Percentiles rank a stretch among this genome's conserved stretches.
phyloP scores from a whole-genome alignment of 35 echinoderm and acorn worm species.

The Apostichopus californicus region DNA sequence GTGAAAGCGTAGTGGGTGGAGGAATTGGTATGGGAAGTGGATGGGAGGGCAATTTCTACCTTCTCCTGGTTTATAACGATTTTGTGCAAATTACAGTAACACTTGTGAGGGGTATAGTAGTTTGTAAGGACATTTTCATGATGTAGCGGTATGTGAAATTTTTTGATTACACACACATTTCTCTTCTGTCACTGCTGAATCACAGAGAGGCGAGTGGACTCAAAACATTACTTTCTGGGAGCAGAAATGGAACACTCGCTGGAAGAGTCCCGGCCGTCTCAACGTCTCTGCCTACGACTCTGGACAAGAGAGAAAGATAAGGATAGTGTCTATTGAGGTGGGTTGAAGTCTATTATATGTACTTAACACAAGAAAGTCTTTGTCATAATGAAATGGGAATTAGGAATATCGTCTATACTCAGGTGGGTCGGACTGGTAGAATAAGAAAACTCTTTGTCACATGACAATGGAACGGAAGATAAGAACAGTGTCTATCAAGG shows the following conservation, averaged over 20 bases:
- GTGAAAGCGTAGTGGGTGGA: too few relatives aligned
- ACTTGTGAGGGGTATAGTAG: too few relatives aligned
- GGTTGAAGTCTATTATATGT: constrained; percentile 27
- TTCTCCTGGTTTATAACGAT: too few relatives aligned
- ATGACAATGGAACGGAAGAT: too few relatives aligned
- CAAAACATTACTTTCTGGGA: constrained; percentile 89
- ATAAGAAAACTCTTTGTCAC: too few relatives aligned
- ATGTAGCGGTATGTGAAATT: neutral
- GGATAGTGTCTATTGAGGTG: constrained; percentile 84
- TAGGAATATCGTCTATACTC: too few relatives aligned
- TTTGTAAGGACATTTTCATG: too few relatives aligned
- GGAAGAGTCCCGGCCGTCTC: constrained; percentile 74
- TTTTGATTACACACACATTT: neutral
- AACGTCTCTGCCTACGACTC: constrained; percentile 81
- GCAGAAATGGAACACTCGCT: constrained; percentile 75
- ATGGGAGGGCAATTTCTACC: too few relatives aligned
- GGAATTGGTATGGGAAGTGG: too few relatives aligned
- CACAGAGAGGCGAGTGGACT: constrained; percentile 93
- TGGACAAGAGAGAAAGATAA: constrained; percentile 79
- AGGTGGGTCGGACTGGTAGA: too few relatives aligned
- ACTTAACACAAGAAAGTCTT: neutral
- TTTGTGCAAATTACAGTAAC: too few relatives aligned
- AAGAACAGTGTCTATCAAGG: neutral
- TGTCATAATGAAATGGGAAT: neutral
- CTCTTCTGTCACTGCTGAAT: neutral